Base-by-base conservation (phyloP, 2,113 vertebrate species). In the Microtus richardsoni region DNA sequence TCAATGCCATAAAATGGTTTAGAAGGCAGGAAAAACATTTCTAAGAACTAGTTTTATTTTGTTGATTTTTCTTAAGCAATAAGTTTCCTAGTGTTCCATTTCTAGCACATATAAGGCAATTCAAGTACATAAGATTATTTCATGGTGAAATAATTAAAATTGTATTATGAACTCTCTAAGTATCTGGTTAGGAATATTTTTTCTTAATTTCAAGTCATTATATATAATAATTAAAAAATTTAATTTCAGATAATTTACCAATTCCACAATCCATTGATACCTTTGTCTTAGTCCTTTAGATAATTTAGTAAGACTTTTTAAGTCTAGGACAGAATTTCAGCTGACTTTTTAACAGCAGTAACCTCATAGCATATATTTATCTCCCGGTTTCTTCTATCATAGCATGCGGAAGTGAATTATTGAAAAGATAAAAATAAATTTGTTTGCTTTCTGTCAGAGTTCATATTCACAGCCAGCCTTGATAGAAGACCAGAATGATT, bases 391-490 rank as follows among this genome's bases (percentile, higher is more conserved):
- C 97, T 98, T 98, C 98, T 96, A 98, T 98, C 97, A 97, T 98
- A 98, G 96, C 95, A 94, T 90, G 92, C 94, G 96, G 98, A 98
- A 98, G 97, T 98, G 97, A 99, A 99, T 99, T 99, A 99, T 99
- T 99, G 98, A 99, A 99, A 98, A 99, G 99, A 99, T 99, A 99
- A 99, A 99, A 99, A 98, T 98, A 99, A 99, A 99, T 99, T 99
- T 99, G 99, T 99, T 99, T 99, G 98, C 98, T 98, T 98, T 98
- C 98, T 99, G 99, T 99, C 99, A 99, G 98, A 99, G 99, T 99
- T 99, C 98, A 99, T 99, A 99, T 99, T 98, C 98, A 98, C 98
- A 98, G 98, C 97, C 98, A 99, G 98, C 98, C 98, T 98, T 99
- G 99, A 99, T 99, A 98, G 99, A 99, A 98, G 98, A 98, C 98